These are phyloP conservation scores for Nestor notabilis DNA, from an alignment of 2,113 vertebrate species.

Conservation along the genomic window DNA sequence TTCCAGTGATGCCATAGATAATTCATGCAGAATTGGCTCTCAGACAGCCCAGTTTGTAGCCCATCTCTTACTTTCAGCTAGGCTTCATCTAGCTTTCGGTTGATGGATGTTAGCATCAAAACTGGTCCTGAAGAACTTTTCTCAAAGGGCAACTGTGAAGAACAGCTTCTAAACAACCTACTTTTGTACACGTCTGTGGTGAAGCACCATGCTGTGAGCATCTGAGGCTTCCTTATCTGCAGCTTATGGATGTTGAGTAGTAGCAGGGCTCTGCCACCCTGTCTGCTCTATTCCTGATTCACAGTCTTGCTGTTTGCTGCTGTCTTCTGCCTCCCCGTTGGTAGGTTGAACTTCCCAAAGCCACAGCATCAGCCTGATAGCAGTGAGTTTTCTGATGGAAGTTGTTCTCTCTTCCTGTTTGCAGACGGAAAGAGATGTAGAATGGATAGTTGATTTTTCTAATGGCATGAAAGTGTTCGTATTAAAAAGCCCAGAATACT, in stretches of 20 bases:
- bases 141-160: neutral
- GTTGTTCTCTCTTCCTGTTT: neutral
- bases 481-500: neutral
- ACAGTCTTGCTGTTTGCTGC: neutral
- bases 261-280: neutral
- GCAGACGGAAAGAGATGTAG: neutral
- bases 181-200: neutral
- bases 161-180: neutral
- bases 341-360: neutral
- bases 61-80: neutral
- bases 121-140: neutral
- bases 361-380: neutral
- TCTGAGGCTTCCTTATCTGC: neutral
- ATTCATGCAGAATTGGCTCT: neutral
- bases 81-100: neutral
- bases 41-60: neutral
- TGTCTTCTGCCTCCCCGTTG: neutral
- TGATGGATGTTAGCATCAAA: neutral
- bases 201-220: neutral
- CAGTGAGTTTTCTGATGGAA: neutral
- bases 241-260: neutral
- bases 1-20: neutral
- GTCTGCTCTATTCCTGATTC: neutral
- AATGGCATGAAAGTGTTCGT: neutral
- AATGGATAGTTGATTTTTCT: neutral